Evolutionary conservation across 2,797 vertebrate species (phyloP).

Genomic region (Uromys caudimaculatus): DNA sequence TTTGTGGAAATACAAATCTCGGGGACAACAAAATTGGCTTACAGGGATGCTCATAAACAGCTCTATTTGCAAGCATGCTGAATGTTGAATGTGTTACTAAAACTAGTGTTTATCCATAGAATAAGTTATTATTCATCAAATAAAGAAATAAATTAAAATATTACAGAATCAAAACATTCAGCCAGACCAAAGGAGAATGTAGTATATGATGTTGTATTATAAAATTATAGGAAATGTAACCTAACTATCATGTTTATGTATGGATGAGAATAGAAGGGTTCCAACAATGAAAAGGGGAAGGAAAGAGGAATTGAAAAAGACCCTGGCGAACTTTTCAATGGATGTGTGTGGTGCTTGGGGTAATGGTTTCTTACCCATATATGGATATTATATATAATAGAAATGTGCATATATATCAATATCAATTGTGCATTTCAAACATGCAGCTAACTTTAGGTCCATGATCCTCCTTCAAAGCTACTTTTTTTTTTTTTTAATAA

Average conservation of each 20-base stretch:
- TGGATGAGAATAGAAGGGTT: not conserved
- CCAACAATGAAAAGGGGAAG: not conserved
- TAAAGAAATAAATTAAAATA: not conserved
- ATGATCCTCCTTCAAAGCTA: not conserved
- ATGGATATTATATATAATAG: not conserved
- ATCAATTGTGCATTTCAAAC: not conserved
- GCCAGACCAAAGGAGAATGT: not conserved
- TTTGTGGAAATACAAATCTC: constrained; percentile 2
- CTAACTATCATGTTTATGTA: not conserved
- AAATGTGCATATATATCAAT: not conserved
- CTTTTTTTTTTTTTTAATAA: not conserved
- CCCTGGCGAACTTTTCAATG: not conserved
- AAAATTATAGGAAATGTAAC: not conserved
- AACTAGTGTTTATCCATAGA: not conserved
- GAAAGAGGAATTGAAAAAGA: not conserved
- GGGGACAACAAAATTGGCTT: constrained; percentile 33
- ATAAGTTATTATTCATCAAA: not conserved
- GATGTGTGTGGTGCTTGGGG: not conserved
- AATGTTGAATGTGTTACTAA: not conserved
- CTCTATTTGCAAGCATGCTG: constrained; percentile 20
- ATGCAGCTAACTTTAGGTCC: not conserved
- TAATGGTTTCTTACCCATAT: not conserved
- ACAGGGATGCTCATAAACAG: not conserved
- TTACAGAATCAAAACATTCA: constrained; percentile 17
- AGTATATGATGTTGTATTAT: not conserved